Evolutionary conservation across 1,140 invertebrate genomes (phyloP), one percentile per base, ranked within the genome.

Genomic region (Dryas iulia): DNA sequence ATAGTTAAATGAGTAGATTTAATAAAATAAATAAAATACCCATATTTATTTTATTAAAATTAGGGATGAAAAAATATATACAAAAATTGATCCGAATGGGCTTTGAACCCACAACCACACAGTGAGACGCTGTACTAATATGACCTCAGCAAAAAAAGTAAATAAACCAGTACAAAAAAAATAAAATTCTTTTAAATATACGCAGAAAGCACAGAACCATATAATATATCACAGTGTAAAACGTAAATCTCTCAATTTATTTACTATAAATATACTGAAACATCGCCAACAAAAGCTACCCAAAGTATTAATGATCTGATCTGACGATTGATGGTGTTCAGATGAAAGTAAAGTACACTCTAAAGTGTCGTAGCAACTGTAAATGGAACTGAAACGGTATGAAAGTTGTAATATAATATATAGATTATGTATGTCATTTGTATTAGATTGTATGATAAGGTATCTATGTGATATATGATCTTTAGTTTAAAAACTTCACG

Each of bases 261-360:
- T 47, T 5, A 47, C 39, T 35, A 60, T 39, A 25, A 39, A 53
- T 47, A 57, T 58, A 18, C 26, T 31, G 56, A 8, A 28, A 26
- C 56, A 26, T 26, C 56, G 26, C 56, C 26, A 30, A 58, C 24
- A 58, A 30, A 58, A 58, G 24, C 53, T n/a, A 25, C 24, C 23
- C 53, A 54, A 54, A 54, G 53, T 54, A 54, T 54, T 54, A 54
- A 54, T 54, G 53, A 54, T 25, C 21, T 54, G 53, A 54, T 54
- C 11, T 23, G 12, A 24, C 24, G 53, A 54, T 54, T 54, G 53
- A 54, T 54, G 24, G 24, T 25, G 24, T 25, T 54, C 23, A 23
- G 24, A 54, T 24, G 53, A 54, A 21, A 47, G 39, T 47, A 21
- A 47, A 47, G 39, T 47, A 21, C 39, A 21, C 39, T 47, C 39